Conservation (phyloP, 2,797 vertebrate genomes). For the Hippopotamyrus pictus region DNA sequence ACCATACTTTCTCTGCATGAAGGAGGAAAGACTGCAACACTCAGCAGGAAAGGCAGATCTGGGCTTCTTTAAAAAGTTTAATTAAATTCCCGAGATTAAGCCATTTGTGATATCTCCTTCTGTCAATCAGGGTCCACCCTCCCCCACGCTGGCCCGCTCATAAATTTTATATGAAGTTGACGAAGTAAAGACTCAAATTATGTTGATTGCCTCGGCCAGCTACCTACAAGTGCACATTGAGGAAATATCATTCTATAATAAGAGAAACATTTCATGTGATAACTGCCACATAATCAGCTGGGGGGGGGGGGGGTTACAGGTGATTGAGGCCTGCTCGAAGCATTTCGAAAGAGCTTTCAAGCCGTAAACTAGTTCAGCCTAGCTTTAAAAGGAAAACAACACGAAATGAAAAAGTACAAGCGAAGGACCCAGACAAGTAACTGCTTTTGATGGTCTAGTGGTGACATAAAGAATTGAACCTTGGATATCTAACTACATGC, state of each 20-base stretch:
- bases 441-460: neutral
- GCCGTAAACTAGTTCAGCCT: neutral
- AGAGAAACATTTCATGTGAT: neutral
- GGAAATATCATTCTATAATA: constrained; percentile 13
- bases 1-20: neutral
- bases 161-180: constrained; percentile 23
- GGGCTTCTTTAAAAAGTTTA: constrained; percentile 13
- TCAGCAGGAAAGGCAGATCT: constrained; percentile 12
- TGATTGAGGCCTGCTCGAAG: neutral
- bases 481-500: neutral
- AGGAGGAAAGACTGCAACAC: constrained; percentile 8
- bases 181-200: constrained; percentile 13
- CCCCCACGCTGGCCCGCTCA: neutral
- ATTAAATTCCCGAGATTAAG: constrained; percentile 19
- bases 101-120: constrained; percentile 11
- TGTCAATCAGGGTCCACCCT: constrained; percentile 16
- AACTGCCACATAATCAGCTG: constrained; percentile 4
- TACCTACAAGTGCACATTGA: neutral
- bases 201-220: neutral
- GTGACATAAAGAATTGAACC: neutral
- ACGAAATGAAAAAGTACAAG: neutral
- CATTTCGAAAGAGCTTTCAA: neutral
- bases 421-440: neutral
- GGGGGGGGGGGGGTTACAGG: neutral
- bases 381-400: neutral